Conservation (phyloP, 2,113 vertebrate genomes). For the Tor tambroides region DNA sequence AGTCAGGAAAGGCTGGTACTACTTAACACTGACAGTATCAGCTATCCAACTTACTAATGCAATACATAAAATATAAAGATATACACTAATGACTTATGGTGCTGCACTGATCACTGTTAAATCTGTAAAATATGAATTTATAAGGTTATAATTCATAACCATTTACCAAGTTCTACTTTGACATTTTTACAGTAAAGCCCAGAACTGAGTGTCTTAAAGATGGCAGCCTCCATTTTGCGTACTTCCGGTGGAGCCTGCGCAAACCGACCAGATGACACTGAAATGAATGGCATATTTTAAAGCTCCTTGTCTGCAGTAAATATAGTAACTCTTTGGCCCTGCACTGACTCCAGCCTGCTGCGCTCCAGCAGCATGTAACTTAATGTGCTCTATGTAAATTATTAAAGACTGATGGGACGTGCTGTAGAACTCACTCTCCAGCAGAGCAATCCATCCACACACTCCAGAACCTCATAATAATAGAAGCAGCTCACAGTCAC, state of each 20-base stretch:
- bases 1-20: neutral
- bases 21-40: neutral
- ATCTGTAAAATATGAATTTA: too few relatives aligned
- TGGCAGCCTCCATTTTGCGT: neutral
- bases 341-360: neutral
- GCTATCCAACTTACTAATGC: too few relatives aligned
- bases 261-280: neutral
- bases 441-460: constrained; percentile 7
- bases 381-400: constrained; percentile 55
- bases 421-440: constrained; percentile 15
- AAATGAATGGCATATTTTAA: neutral
- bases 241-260: neutral
- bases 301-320: neutral
- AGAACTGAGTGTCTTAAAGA: neutral
- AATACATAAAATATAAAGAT: too few relatives aligned
- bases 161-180: too few relatives aligned
- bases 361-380: constrained; percentile 34
- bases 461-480: constrained; percentile 38
- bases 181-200: too few relatives aligned
- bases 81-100: too few relatives aligned
- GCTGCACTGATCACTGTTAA: too few relatives aligned
- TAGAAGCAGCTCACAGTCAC: constrained; percentile 34
- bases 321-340: neutral
- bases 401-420: constrained; percentile 40
- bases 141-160: neutral